Evolutionary conservation across 2,888 invertebrate species (phyloP).

Genomic region (Eudasyphora cyanicolor): DNA sequence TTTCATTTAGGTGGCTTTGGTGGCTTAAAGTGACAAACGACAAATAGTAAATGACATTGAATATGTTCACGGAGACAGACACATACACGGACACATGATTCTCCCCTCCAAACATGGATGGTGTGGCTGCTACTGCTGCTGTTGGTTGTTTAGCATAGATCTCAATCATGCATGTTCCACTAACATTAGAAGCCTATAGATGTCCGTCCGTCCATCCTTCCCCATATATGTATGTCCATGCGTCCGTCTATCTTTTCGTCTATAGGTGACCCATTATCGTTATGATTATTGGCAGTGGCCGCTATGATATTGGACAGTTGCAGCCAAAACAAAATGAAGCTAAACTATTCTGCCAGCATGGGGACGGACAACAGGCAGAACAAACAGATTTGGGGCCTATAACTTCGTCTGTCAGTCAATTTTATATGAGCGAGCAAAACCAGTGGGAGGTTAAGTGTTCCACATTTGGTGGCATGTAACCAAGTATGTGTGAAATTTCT

Average conservation of each 20-base stretch:
- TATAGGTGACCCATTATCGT: constrained; percentile 3
- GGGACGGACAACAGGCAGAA: background rate
- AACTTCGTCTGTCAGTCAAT: constrained; percentile 31
- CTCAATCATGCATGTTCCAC: constrained; percentile 34
- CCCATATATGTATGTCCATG: background rate
- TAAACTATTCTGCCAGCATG: background rate
- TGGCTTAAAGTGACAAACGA: constrained; percentile 50
- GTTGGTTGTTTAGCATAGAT: constrained; percentile 14
- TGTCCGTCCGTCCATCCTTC: background rate
- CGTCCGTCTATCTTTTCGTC: background rate
- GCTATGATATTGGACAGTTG: constrained; percentile 41
- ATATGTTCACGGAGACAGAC: constrained; percentile 25
- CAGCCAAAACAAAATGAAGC: constrained; percentile 38
- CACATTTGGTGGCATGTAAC: constrained; percentile 19
- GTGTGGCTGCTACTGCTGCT: background rate
- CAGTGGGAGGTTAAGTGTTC: constrained; percentile 62
- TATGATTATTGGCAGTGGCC: constrained; percentile 23
- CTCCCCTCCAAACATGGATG: background rate
- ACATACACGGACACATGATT: background rate
- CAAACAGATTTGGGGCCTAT: background rate
- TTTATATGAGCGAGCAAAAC: constrained; percentile 5
- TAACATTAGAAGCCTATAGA: constrained; percentile 33
- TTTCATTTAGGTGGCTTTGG: constrained; percentile 10
- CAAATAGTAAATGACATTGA: constrained; percentile 59
- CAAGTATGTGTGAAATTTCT: background rate